Conservation (phyloP, 2,888 invertebrate genomes). For the Hecatera dysodea region DNA sequence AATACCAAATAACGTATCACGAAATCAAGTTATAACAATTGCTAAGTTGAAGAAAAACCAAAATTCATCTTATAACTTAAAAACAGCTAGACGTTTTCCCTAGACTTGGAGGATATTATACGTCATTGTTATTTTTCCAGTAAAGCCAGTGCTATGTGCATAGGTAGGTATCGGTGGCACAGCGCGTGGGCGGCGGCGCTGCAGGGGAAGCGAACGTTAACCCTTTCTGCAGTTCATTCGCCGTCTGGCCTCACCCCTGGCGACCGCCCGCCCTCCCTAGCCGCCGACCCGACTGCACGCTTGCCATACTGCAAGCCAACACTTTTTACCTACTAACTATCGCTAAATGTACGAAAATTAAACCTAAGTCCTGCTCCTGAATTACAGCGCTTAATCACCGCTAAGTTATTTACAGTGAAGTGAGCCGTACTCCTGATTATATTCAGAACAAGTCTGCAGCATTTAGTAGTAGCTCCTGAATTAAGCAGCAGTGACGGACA, state of each 20-base stretch:
- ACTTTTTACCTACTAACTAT: constrained; percentile 74
- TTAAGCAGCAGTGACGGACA: neutral
- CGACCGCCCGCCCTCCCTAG: constrained; percentile 79
- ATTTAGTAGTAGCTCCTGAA: neutral
- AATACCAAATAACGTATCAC: neutral
- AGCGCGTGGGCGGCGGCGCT: constrained; percentile 84
- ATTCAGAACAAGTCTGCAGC: neutral
- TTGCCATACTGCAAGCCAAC: constrained; percentile 83
- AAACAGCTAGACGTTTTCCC: constrained; percentile 3
- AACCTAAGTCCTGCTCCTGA: constrained; percentile 14
- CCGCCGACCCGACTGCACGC: constrained; percentile 83
- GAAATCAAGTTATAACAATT: neutral
- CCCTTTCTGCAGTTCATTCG: constrained; percentile 92
- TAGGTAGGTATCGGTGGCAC: constrained; percentile 72
- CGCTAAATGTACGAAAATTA: constrained; percentile 43
- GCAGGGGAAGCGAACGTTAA: constrained; percentile 91
- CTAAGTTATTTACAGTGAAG: constrained; percentile 1
- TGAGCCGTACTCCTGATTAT: neutral
- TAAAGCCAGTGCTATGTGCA: constrained; percentile 58
- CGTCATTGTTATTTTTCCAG: constrained; percentile 49
- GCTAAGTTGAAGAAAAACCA: neutral
- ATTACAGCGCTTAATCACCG: neutral
- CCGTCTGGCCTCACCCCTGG: constrained; percentile 91
- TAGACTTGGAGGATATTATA: constrained; percentile 26
- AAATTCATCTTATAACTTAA: constrained; percentile 4